Evolutionary conservation across 2,113 vertebrate genomes (phyloP).

Genomic region (Lampris megalopsis): DNA sequence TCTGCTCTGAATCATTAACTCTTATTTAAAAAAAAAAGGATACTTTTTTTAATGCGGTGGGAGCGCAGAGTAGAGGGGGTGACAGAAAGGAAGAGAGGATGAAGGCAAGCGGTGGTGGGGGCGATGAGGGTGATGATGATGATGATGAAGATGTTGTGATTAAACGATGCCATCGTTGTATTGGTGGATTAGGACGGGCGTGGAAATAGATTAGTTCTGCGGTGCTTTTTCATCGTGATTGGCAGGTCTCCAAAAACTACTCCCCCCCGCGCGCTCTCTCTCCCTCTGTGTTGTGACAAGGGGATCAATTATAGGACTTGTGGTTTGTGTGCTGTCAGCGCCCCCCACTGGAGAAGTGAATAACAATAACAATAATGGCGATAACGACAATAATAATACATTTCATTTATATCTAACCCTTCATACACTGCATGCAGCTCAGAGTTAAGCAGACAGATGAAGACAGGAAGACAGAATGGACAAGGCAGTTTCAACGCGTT

Average conservation of each 20-base stretch:
- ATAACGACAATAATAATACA: no score
- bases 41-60: slow-evolving; percentile 73
- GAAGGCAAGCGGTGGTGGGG: slow-evolving; percentile 52
- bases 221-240: slow-evolving; percentile 80
- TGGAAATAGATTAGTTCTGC: slow-evolving; percentile 85
- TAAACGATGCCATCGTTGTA: slow-evolving; percentile 83
- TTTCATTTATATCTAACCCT: no score
- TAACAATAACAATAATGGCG: no score
- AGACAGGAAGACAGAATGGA: neutral
- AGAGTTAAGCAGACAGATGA: neutral
- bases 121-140: slow-evolving; percentile 34
- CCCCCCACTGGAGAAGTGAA: slow-evolving; percentile 70
- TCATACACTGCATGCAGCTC: no score
- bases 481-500: no score
- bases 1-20: slow-evolving; percentile 82
- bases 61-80: slow-evolving; percentile 25
- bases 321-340: slow-evolving; percentile 65
- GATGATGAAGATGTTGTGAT: slow-evolving; percentile 80
- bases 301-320: neutral
- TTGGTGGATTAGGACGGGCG: slow-evolving; percentile 80
- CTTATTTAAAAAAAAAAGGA: slow-evolving; percentile 75
- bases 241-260: slow-evolving; percentile 79
- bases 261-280: slow-evolving; percentile 24
- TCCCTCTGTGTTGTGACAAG: slow-evolving; percentile 3
- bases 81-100: slow-evolving; percentile 40